Percentiles rank a stretch among this genome's conserved stretches.
Evolutionary conservation across 2,888 invertebrate species (phyloP).

Genomic region (Drosophila mettleri): DNA sequence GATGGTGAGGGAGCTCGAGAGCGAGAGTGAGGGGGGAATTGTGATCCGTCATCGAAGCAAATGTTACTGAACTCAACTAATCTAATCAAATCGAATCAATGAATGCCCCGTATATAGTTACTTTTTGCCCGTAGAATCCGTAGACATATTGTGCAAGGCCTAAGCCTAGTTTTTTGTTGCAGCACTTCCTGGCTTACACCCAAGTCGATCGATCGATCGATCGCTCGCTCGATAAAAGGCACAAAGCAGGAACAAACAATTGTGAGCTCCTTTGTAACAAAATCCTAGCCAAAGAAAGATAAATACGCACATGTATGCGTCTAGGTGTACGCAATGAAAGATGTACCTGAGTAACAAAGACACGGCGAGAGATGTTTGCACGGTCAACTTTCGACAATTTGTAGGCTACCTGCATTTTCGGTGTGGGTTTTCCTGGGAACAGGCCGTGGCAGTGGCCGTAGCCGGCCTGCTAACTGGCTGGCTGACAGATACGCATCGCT

Average conservation of each 20-base stretch:
- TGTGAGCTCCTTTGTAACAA: constrained; percentile 59
- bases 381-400: constrained; percentile 78
- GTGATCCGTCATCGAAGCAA: constrained; percentile 72
- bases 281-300: constrained; percentile 73
- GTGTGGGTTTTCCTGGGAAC: constrained; percentile 80
- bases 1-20: background rate
- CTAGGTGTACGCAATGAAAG: constrained; percentile 32
- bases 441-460: no score
- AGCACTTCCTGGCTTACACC: constrained; percentile 77
- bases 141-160: constrained; percentile 51
- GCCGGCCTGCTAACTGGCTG: constrained; percentile 72
- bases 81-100: constrained; percentile 70
- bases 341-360: constrained; percentile 44
- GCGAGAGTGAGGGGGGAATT: constrained; percentile 31
- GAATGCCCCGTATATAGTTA: constrained; percentile 56
- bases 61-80: constrained; percentile 64
- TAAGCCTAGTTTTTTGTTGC: constrained; percentile 63
- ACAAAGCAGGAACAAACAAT: constrained; percentile 74
- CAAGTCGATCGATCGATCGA: constrained; percentile 73
- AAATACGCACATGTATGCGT: constrained; percentile 9
- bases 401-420: constrained; percentile 73
- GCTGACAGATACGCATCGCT: constrained; percentile 79
- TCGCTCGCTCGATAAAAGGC: constrained; percentile 68
- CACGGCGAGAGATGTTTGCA: constrained; percentile 70
- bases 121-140: constrained; percentile 34